Base-by-base conservation (phyloP, 2,797 vertebrate species). In the Melanotaenia parkinsoni region DNA sequence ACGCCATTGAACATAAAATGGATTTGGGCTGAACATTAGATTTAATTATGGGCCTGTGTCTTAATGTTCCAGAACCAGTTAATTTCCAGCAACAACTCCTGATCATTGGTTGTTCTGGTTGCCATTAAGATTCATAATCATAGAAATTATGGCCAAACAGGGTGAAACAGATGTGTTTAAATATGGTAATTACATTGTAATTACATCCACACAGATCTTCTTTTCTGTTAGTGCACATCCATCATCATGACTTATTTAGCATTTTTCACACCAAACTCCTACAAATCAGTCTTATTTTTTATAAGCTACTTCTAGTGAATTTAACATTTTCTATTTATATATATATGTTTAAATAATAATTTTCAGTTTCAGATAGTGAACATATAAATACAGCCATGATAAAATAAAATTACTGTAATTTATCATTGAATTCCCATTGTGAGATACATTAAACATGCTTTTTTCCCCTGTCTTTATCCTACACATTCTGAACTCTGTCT, bases 31-130 rank as follows among this genome's bases (percentile, higher is more conserved):
- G 66, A 67, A 78, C 57, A 66, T 67, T 24, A 26, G 16, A 76
- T 79, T 71, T 63, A 8, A 12, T 58, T 69, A 63, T n/a, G 60
- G 50, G 53, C 67, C 63, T 43, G 58, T 14, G n/a, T 11, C 59
- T 51, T 28, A 40, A 61, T 45, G 54, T 74, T 78, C 40, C 40
- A 65, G 7, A 1, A 24, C 0, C 1, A 11, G 28, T 32, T 5
- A 53, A 45, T 79, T 74, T 61, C 14, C 26, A 28, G 33, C 3
- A 12, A 75, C 24, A 51, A 54, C 58, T 67, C 1, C 12, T 70
- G 47, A 67, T 58, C 26, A 45, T 63, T 28, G 40, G 6, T 65
- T 61, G 26, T 67, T 77, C 10, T 64, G 58, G 20, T 43, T 2
- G 24, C 13, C n/a, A 10, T 5, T 35, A 56, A 58, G 22, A 47